A percentile compares a stretch with the other conserved stretches of the same genome.
Conservation (phyloP, 2,888 invertebrate genomes). For the Caenorhabditis afra region DNA sequence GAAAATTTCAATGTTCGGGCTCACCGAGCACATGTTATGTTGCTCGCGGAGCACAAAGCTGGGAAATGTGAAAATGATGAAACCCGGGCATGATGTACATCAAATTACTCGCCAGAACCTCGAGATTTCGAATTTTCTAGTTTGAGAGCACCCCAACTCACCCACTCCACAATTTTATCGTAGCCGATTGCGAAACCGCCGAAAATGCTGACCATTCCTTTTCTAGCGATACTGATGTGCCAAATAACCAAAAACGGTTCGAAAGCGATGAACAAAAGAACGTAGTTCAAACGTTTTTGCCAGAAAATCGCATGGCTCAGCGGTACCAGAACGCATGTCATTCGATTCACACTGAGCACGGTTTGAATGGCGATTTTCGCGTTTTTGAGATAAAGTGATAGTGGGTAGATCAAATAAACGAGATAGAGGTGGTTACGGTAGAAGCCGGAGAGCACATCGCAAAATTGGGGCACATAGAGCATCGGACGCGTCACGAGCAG, state of each 20-base stretch:
- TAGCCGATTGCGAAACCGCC: constrained; percentile 43
- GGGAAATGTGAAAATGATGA: too few species aligned
- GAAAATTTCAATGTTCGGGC: too few species aligned
- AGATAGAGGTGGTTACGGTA: neutral
- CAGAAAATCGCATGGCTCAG: neutral
- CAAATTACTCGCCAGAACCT: too few species aligned
- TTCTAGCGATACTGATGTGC: constrained; percentile 34
- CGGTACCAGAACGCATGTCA: constrained; percentile 15
- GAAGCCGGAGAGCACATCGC: neutral
- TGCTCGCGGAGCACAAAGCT: too few species aligned
- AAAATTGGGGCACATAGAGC: constrained; percentile 25
- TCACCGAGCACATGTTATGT: too few species aligned
- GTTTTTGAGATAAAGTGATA: neutral
- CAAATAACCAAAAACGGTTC: constrained; percentile 37
- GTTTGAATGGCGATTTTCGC: constrained; percentile 6
- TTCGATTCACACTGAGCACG: constrained; percentile 4
- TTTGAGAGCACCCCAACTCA: constrained; percentile 8
- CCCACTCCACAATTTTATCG: constrained; percentile 26
- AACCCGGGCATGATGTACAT: too few species aligned
- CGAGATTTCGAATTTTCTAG: too few species aligned
- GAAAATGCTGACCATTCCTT: constrained; percentile 18
- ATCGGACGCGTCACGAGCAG: neutral
- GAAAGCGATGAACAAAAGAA: neutral
- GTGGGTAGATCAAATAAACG: neutral
- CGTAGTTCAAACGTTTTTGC: neutral